Conservation (phyloP, 2,113 vertebrate species). For the Amia ocellicauda region DNA sequence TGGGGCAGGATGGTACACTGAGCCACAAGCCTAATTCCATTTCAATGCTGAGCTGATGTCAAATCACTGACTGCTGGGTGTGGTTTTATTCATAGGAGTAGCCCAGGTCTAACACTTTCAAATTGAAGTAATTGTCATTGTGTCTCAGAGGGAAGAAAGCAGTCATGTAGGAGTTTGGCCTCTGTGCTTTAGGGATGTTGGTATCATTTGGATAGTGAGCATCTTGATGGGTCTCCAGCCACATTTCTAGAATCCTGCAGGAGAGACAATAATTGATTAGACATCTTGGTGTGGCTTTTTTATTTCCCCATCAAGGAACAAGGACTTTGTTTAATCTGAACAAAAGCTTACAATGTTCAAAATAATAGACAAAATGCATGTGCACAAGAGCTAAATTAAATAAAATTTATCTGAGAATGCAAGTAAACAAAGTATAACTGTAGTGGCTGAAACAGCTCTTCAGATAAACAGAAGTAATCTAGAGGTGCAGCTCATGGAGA, state of each 20-base stretch:
- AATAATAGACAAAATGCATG: neutral
- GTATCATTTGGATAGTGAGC: slow-evolving; percentile 15
- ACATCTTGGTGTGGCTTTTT: too few relatives aligned
- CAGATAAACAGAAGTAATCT: too few relatives aligned
- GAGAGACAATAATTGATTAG: neutral
- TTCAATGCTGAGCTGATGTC: too few relatives aligned
- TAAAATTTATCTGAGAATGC: neutral
- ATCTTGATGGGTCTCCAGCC: neutral
- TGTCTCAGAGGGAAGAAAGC: slow-evolving; percentile 24
- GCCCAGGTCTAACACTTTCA: neutral
- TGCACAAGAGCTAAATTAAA: neutral
- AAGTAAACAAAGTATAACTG: too few relatives aligned
- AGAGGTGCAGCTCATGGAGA: too few relatives aligned
- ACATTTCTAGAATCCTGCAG: slow-evolving; percentile 18
- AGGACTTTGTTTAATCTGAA: too few relatives aligned
- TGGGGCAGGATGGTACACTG: too few relatives aligned
- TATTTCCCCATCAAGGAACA: too few relatives aligned
- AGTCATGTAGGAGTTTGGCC: slow-evolving; percentile 20
- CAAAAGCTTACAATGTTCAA: neutral
- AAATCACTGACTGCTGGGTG: too few relatives aligned
- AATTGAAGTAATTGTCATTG: slow-evolving; percentile 16
- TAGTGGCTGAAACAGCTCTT: too few relatives aligned
- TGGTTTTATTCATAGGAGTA: slow-evolving; percentile 25
- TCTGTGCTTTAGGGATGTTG: slow-evolving; percentile 17
- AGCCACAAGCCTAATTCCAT: too few relatives aligned